Percentiles rank a stretch among this genome's conserved stretches.
Conservation (phyloP, 2,888 invertebrate species). For the Apodemia zela region DNA sequence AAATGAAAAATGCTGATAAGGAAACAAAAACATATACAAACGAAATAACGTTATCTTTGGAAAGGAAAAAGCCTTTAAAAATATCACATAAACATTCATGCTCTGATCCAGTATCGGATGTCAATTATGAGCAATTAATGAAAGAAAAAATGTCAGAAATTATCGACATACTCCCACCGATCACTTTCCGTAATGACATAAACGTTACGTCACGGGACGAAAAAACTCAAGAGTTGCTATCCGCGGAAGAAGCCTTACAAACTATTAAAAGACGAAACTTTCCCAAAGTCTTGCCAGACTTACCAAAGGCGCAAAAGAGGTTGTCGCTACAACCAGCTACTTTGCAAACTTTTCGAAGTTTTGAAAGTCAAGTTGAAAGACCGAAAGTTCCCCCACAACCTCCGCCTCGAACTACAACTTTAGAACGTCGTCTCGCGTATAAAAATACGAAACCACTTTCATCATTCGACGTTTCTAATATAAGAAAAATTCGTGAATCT, state of each 20-base stretch:
- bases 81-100: slow-evolving; percentile 84
- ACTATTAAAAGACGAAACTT: slow-evolving; percentile 89
- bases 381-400: slow-evolving; percentile 83
- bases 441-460: slow-evolving; percentile 63
- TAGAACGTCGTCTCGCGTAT: slow-evolving; percentile 79
- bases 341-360: slow-evolving; percentile 63
- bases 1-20: slow-evolving; percentile 32
- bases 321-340: slow-evolving; percentile 82
- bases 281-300: slow-evolving; percentile 92
- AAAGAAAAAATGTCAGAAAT: slow-evolving; percentile 53
- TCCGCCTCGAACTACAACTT: slow-evolving; percentile 86
- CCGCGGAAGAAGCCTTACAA: slow-evolving; percentile 85
- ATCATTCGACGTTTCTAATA: slow-evolving; percentile 53
- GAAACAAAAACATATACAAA: slow-evolving; percentile 57
- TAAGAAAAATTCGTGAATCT: slow-evolving; percentile 46
- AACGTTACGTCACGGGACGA: slow-evolving; percentile 89
- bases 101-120: slow-evolving; percentile 84
- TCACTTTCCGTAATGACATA: slow-evolving; percentile 80
- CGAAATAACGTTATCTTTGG: slow-evolving; percentile 56
- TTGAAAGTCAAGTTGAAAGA: slow-evolving; percentile 54
- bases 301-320: slow-evolving; percentile 81
- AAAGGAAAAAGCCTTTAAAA: slow-evolving; percentile 58
- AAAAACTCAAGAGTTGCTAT: slow-evolving; percentile 56
- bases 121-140: slow-evolving; percentile 65
- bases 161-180: slow-evolving; percentile 62